These are phyloP conservation scores for Fabriciana adippe DNA, from an alignment of 2,888 invertebrate species.

Conservation along the genomic window DNA sequence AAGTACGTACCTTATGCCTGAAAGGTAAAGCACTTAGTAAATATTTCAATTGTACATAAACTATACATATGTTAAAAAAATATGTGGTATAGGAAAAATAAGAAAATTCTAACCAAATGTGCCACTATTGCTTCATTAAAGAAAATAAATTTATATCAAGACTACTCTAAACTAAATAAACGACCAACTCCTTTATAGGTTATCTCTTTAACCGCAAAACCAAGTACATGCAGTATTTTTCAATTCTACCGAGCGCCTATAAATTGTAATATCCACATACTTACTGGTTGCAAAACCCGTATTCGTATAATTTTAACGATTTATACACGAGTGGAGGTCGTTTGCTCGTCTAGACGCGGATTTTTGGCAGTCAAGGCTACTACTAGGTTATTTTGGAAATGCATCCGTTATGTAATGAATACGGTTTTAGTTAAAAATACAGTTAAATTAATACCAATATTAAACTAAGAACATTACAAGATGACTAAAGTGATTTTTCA, in stretches of 20 bases:
- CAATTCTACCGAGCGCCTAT: neutral
- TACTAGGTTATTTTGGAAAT: constrained; percentile 22
- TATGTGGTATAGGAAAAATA: too few relatives aligned
- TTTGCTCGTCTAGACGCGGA: constrained; percentile 62
- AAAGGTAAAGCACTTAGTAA: too few relatives aligned
- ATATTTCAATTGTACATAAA: too few relatives aligned
- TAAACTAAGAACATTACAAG: neutral
- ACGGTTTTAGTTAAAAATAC: constrained; percentile 12
- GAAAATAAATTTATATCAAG: too few relatives aligned
- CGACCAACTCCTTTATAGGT: too few relatives aligned
- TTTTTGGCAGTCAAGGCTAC: constrained; percentile 70
- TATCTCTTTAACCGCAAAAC: too few relatives aligned
- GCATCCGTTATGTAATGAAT: constrained; percentile 27
- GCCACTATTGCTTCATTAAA: too few relatives aligned
- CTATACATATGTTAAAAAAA: too few relatives aligned
- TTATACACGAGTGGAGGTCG: constrained; percentile 56
- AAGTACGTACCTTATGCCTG: too few relatives aligned
- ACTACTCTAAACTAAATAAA: too few relatives aligned
- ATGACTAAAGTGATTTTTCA: neutral
- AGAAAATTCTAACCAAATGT: too few relatives aligned
- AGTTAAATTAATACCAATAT: neutral
- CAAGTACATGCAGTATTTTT: neutral
- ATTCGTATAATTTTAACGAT: constrained; percentile 56
- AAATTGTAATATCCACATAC: constrained; percentile 27
- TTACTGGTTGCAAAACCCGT: constrained; percentile 23